These are phyloP conservation scores for Zenarchopterus dispar DNA, from an alignment of 2,797 vertebrate genomes.

Conservation along the genomic window DNA sequence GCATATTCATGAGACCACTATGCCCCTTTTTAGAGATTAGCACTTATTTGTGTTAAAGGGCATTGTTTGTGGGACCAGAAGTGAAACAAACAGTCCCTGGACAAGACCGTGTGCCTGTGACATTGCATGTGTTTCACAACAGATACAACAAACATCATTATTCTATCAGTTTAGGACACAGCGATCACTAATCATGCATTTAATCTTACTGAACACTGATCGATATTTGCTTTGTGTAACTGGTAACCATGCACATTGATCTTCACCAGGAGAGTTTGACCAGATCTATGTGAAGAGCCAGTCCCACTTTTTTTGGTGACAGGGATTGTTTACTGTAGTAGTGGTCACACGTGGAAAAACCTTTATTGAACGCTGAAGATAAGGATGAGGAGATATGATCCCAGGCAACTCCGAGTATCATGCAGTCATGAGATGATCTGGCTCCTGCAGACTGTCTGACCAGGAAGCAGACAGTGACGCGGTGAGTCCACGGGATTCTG, in stretches of 20 bases:
- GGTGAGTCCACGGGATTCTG: too few species aligned
- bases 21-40: slow-evolving; percentile 15
- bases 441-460: slow-evolving; percentile 35
- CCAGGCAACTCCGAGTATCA: slow-evolving; percentile 18
- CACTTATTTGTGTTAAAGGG: slow-evolving; percentile 63
- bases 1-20: slow-evolving; percentile 71
- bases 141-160: slow-evolving; percentile 8
- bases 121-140: slow-evolving; percentile 23
- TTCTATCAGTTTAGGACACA: not conserved
- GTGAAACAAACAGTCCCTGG: slow-evolving; percentile 18
- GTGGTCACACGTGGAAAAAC: slow-evolving; percentile 4
- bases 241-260: slow-evolving; percentile 41
- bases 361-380: slow-evolving; percentile 39
- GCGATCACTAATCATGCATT: too few species aligned
- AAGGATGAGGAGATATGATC: slow-evolving; percentile 15
- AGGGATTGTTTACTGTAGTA: slow-evolving; percentile 3
- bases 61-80: slow-evolving; percentile 21
- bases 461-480: slow-evolving; percentile 5
- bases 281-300: not conserved
- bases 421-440: slow-evolving; percentile 22
- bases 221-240: slow-evolving; percentile 34
- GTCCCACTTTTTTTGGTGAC: slow-evolving; percentile 41
- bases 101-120: slow-evolving; percentile 43
- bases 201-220: slow-evolving; percentile 18
- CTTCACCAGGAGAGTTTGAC: slow-evolving; percentile 44